phyloP scores from a whole-genome alignment of 2,888 invertebrate species.

The Koerneria pararmatus region DNA sequence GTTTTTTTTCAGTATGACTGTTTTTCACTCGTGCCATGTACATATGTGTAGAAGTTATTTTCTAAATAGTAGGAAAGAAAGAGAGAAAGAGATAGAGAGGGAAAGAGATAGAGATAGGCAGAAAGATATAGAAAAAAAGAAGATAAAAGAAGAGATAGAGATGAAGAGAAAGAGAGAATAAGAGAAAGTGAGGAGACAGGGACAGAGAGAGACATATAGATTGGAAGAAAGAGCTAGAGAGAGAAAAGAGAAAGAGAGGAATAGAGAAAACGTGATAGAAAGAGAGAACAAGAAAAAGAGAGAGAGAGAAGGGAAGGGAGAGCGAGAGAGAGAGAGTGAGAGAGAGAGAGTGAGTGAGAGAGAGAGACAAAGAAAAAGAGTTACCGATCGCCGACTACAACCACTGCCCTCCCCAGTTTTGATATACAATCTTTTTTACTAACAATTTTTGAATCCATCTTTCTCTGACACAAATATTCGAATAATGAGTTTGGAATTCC shows the following conservation, averaged over 20 bases:
- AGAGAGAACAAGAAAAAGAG: background rate
- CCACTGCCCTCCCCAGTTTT: background rate
- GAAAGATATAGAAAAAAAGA: constrained; percentile 1
- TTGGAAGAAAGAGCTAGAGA: background rate
- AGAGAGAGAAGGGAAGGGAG: background rate
- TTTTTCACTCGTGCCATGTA: background rate
- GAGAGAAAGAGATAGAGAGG: constrained; percentile 10
- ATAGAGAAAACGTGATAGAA: constrained; percentile 16
- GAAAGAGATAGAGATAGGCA: background rate
- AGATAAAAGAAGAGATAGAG: background rate
- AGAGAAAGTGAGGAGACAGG: too few species aligned
- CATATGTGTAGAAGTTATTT: background rate
- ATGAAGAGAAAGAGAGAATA: background rate
- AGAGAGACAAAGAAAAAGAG: constrained; percentile 5
- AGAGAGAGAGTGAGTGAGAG: constrained; percentile 1
- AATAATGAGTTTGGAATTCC: too few species aligned
- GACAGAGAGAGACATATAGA: too few species aligned
- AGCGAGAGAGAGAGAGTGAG: constrained; percentile 7
- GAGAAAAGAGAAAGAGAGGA: constrained; percentile 11
- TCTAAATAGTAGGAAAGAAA: constrained; percentile 19
- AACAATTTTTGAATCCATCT: constrained; percentile 6
- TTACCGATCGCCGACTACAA: background rate
- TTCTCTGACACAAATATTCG: background rate
- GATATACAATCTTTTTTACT: background rate
- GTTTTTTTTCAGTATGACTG: too few species aligned